Base-by-base conservation (phyloP, 2,113 vertebrate genomes). In the Chloebia gouldiae region DNA sequence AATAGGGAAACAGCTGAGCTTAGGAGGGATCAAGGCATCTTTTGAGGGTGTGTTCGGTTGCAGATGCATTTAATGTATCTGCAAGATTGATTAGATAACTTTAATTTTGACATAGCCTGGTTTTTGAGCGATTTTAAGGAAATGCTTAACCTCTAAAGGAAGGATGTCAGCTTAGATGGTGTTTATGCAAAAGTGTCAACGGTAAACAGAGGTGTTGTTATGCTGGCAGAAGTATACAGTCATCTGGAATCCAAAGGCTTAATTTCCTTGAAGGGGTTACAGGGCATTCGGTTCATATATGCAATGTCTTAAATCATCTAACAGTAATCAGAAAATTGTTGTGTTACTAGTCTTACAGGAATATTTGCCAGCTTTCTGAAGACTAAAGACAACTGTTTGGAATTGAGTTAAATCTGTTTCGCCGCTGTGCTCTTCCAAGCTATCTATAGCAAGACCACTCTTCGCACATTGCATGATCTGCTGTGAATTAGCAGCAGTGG, bases 381-480 rank as follows among this genome's bases (percentile, higher is more conserved):
- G 44, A 24, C 39, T 59, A 13, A 35, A 49, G 42, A 27, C 7
- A 54, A 3, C 31, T 79, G 2, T 68, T 88, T 37, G 25, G 33
- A 56, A 66, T 22, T 44, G 0, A 2, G 27, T 65, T 37, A 18
- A 7, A 73, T 33, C 31, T 40, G 7, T 60, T 82, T 15, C 9
- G 73, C 13, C 39, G 86, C 42, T 10, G 0, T 18, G n/a, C 31
- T 90, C 33, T 49, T 87, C 45, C 1, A 10, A 47, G 42, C 45
- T 68, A 50, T n/a, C 25, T 6, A 1, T 4, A n/a, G 42, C 2
- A 5, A 82, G 66, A 44, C 23, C 28, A 24, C 31, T 18, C 56
- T 59, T 81, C 5, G 35, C 39, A 7, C 15, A 21, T 40, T 2
- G 0, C 25, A 0, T 0, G 0, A 42, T 45, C 39, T 90, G 53